A percentile compares a stretch with the other conserved stretches of the same genome.
phyloP scores from a whole-genome alignment of 2,113 vertebrate genomes.

The Equus quagga region DNA sequence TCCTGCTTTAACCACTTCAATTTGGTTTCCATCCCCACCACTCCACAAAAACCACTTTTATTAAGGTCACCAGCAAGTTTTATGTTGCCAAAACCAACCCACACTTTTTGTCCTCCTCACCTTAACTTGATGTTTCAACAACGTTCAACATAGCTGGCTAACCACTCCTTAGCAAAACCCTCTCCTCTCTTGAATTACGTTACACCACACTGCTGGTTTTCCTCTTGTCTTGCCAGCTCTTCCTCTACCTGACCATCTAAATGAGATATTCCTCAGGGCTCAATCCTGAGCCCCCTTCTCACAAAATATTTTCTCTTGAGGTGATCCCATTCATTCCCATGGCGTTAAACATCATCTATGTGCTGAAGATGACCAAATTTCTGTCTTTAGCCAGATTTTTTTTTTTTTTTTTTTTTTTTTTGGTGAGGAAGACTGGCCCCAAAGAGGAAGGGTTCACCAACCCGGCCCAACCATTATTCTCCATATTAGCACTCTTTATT shows the following conservation, averaged over 20 bases:
- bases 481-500: not conserved
- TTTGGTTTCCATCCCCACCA: not conserved
- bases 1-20: not conserved
- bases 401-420: not conserved
- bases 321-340: not conserved
- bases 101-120: not conserved
- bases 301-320: not conserved
- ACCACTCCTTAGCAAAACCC: not conserved
- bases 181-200: not conserved
- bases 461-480: not conserved
- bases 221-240: not conserved
- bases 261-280: not conserved
- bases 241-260: not conserved
- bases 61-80: not conserved
- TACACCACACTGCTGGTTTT: not conserved
- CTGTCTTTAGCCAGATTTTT: not conserved
- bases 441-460: not conserved
- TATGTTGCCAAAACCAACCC: slow-evolving; percentile 29
- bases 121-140: slow-evolving; percentile 37
- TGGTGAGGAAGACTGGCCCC: too few relatives aligned
- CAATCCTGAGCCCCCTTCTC: not conserved
- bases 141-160: not conserved
- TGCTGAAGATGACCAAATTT: not conserved
- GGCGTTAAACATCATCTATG: not conserved
- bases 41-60: slow-evolving; percentile 28